phyloP scores from a whole-genome alignment of 1,140 invertebrate genomes.

The Globodera rostochiensis region DNA sequence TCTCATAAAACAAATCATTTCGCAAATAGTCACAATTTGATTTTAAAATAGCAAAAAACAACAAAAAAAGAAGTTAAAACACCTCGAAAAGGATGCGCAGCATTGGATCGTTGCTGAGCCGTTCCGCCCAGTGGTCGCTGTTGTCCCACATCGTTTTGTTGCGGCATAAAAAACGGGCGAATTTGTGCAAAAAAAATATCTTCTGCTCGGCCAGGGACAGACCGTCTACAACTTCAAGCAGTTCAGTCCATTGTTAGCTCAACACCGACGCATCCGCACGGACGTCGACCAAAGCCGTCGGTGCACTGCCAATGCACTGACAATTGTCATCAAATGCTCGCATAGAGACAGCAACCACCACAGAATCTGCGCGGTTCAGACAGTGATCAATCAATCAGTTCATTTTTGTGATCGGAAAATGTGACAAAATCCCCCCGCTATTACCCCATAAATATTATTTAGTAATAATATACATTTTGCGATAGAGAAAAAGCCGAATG shows the following conservation, averaged over 20 bases:
- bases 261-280: background rate
- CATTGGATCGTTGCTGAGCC: background rate
- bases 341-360: background rate
- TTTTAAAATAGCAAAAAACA: too few relatives aligned
- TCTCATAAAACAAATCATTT: too few relatives aligned
- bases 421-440: too few relatives aligned
- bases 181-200: background rate
- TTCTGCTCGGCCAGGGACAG: background rate
- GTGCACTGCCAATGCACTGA: background rate
- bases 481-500: too few relatives aligned
- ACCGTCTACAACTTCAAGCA: background rate
- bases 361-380: background rate
- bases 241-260: background rate
- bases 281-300: background rate
- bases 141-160: background rate
- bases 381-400: too few relatives aligned
- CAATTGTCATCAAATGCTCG: background rate
- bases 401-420: too few relatives aligned
- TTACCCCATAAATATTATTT: too few relatives aligned
- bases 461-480: too few relatives aligned
- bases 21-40: too few relatives aligned
- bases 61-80: too few relatives aligned
- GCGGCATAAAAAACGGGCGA: background rate
- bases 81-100: background rate
- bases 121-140: background rate